Evolutionary conservation across 37 sponge, comb jelly and placozoan genomes (phyloP), one percentile per base, ranked within the genome.

Genomic region (Ephydatia muelleri): DNA sequence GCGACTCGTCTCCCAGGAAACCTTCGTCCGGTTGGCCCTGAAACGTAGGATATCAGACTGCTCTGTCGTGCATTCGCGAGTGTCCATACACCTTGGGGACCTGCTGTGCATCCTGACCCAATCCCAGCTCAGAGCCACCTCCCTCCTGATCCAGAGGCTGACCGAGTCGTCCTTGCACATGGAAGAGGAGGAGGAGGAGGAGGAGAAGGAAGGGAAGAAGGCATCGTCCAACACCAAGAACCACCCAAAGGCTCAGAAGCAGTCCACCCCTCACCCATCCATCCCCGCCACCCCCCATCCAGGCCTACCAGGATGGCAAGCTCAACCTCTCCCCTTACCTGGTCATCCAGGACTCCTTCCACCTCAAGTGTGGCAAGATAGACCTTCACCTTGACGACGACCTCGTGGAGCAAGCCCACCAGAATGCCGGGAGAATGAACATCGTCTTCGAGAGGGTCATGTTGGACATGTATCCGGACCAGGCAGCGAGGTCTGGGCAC

Each of bases 371-470:
- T 5, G 89, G 89, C 0, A 88, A 87, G n/a, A 68, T 95, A 26
- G 83, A 95, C 78, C 49, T 95, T 19, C 95, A 95, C 77, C 84
- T 95, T 12, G 91, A 92, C 80, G 84, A 87, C 67, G 92, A 95
- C 66, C 68, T 73, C 5, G 6, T n/a, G 19, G 43, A 12, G n/a
- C 39, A 67, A 14, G 26, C 28, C 79, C 39, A 57, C 25, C 31
- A 25, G 79, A 2, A 43, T 3, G 43, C 5, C 3, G 43, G 43
- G 43, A 43, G 43, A 6, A 19, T 23, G 73, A 35, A 32, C 34
- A 19, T 72, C 31, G 14, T 77, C 2, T 38, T 79, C 30, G 80
- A 64, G 68, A 26, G 26, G 40, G 43, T 94, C 47, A 38, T 75
- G 29, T 75, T 95, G 29, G 95, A 95, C 67, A 34, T 95, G 67